Conservation (phyloP, 1,140 invertebrate genomes). For the Drosophila sp. region DNA sequence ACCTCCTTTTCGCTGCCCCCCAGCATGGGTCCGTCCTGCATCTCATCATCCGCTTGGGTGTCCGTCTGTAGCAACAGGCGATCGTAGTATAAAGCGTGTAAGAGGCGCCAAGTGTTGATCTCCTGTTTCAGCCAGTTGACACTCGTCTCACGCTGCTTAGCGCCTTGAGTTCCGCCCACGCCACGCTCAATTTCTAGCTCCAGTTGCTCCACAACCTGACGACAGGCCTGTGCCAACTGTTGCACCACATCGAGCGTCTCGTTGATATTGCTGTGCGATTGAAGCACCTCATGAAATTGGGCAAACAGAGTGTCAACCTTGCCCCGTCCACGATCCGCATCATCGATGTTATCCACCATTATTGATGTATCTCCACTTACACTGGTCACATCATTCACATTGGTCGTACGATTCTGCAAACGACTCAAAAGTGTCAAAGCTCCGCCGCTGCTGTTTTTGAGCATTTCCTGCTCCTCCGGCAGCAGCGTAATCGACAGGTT, state of each 20-base stretch:
- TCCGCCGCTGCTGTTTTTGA: slow-evolving; percentile 21
- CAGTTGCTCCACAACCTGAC: slow-evolving; percentile 84
- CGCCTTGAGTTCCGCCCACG: slow-evolving; percentile 46
- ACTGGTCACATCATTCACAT: slow-evolving; percentile 10
- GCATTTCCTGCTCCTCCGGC: slow-evolving; percentile 45
- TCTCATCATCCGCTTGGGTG: slow-evolving; percentile 85
- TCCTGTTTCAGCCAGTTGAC: slow-evolving; percentile 89
- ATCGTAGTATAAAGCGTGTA: slow-evolving; percentile 92
- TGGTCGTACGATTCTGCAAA: slow-evolving; percentile 8
- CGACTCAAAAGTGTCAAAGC: slow-evolving; percentile 17
- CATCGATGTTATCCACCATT: slow-evolving; percentile 46
- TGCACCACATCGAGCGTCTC: slow-evolving; percentile 87
- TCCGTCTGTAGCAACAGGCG: slow-evolving; percentile 86
- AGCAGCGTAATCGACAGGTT: slow-evolving; percentile 53
- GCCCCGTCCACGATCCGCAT: slow-evolving; percentile 48
- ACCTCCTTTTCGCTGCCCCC: slow-evolving; percentile 88
- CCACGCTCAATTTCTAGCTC: slow-evolving; percentile 64
- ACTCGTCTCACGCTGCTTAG: slow-evolving; percentile 49
- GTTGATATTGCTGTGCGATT: slow-evolving; percentile 85
- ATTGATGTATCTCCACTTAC: slow-evolving; percentile 30
- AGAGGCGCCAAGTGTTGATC: slow-evolving; percentile 93
- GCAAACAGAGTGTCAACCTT: slow-evolving; percentile 86
- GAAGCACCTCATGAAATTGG: slow-evolving; percentile 87
- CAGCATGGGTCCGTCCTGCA: slow-evolving; percentile 84
- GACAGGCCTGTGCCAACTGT: slow-evolving; percentile 86